Evolutionary conservation across 2,113 vertebrate genomes (phyloP).

Genomic region (Callipepla squamata): DNA sequence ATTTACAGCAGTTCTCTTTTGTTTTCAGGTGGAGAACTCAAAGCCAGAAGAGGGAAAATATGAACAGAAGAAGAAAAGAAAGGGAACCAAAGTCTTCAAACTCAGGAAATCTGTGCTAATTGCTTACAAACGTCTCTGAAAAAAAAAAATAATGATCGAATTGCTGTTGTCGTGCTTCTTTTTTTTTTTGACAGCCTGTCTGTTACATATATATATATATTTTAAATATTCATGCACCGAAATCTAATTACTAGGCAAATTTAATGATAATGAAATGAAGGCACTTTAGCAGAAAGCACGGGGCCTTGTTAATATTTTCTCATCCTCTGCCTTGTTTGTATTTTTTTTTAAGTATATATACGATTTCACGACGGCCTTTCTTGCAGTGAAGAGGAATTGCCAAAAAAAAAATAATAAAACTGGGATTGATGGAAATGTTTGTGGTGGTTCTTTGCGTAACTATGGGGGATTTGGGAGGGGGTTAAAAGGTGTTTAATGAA

Average conservation of each 20-base stretch:
- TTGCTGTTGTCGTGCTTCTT: slow-evolving; percentile 59
- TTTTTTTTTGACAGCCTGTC: slow-evolving; percentile 67
- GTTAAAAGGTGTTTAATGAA: slow-evolving; percentile 53
- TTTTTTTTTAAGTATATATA: neutral
- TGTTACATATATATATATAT: slow-evolving; percentile 24
- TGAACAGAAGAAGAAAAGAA: neutral
- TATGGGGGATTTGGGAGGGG: slow-evolving; percentile 29
- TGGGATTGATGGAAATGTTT: slow-evolving; percentile 26
- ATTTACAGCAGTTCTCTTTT: neutral
- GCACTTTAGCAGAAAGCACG: slow-evolving; percentile 62
- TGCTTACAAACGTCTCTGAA: slow-evolving; percentile 60
- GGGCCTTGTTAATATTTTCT: slow-evolving; percentile 55
- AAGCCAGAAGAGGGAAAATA: neutral
- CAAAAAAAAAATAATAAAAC: slow-evolving; percentile 48
- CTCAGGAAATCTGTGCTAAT: slow-evolving; percentile 51
- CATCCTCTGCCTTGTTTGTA: slow-evolving; percentile 52
- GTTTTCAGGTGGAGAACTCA: slow-evolving; percentile 22
- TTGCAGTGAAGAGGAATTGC: neutral
- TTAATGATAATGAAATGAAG: slow-evolving; percentile 72
- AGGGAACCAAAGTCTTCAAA: neutral
- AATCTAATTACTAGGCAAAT: slow-evolving; percentile 73
- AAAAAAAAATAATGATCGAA: slow-evolving; percentile 8
- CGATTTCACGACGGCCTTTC: slow-evolving; percentile 21
- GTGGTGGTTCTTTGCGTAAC: slow-evolving; percentile 26
- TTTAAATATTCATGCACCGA: slow-evolving; percentile 65